Conservation (phyloP, 1,140 invertebrate species). For the Mylabris phalerata region DNA sequence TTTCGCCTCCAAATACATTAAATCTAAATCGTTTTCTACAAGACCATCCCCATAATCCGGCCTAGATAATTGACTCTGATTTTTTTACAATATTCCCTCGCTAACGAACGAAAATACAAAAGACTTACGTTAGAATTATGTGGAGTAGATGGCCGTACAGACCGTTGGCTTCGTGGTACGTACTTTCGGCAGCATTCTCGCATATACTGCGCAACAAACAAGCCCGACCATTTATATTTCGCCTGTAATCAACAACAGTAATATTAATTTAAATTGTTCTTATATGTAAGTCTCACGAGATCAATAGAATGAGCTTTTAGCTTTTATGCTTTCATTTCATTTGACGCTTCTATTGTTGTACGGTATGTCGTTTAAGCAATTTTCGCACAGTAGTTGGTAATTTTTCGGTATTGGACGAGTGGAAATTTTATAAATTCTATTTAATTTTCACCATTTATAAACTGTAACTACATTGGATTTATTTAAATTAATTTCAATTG, state of each 20-base stretch:
- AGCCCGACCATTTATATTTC: conserved; percentile 54
- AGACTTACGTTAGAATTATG: conserved; percentile 61
- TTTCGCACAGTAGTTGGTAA: no score
- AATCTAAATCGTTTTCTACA: conserved; percentile 26
- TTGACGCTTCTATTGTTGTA: not conserved
- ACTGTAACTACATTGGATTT: no score
- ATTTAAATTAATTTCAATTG: no score
- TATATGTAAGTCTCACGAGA: not conserved
- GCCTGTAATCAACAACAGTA: conserved; percentile 38
- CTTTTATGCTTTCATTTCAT: not conserved
- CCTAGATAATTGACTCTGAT: conserved; percentile 23
- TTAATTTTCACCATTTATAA: no score
- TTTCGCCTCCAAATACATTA: conserved; percentile 45
- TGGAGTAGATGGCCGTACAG: conserved; percentile 60
- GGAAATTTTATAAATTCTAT: no score
- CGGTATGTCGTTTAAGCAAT: no score
- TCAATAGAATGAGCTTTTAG: no score
- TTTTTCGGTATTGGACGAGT: no score
- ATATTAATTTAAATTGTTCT: not conserved
- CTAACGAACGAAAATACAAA: conserved; percentile 14
- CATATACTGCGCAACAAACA: conserved; percentile 67
- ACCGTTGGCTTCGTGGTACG: conserved; percentile 51
- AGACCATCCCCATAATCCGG: conserved; percentile 32
- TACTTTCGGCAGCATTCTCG: conserved; percentile 60
- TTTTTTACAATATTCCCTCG: conserved; percentile 1